phyloP scores from a whole-genome alignment of 2,888 invertebrate species.

The Fragum whitleyi region DNA sequence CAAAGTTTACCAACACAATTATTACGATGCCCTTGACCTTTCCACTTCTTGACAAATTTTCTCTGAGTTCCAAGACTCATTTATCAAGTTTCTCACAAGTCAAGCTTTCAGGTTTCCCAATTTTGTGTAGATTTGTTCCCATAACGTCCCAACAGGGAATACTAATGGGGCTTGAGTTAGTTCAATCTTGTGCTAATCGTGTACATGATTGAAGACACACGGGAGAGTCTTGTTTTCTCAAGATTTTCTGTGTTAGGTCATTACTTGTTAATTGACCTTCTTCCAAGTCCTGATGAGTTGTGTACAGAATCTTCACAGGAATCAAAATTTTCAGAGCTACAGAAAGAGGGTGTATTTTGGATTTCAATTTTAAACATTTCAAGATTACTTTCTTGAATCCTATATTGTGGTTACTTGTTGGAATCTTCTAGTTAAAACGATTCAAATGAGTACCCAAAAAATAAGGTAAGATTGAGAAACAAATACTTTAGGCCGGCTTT shows the following conservation, averaged over 20 bases:
- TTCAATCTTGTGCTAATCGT: not conserved
- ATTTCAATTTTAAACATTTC: too few species aligned
- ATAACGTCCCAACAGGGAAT: not conserved
- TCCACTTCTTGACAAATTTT: not conserved
- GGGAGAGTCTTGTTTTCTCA: not conserved
- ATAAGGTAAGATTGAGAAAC: too few species aligned
- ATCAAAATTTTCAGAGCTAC: too few species aligned
- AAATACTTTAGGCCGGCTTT: too few species aligned
- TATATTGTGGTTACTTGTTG: too few species aligned
- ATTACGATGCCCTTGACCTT: not conserved
- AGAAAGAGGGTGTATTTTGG: too few species aligned
- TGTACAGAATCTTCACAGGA: too few species aligned
- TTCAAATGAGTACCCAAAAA: too few species aligned
- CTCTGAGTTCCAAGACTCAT: not conserved
- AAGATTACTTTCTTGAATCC: too few species aligned
- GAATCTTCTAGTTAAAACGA: too few species aligned
- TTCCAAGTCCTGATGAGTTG: too few species aligned
- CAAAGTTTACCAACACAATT: too few species aligned
- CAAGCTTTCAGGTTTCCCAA: not conserved
- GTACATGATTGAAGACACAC: not conserved
- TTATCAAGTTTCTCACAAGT: conserved; percentile 2
- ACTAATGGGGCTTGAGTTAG: not conserved
- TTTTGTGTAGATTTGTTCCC: conserved; percentile 1
- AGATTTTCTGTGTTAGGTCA: not conserved
- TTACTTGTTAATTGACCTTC: not conserved